Evolutionary conservation across 2,888 invertebrate genomes (phyloP), one percentile per base, ranked within the genome.

Genomic region (Zygothrica quintamaculata): DNA sequence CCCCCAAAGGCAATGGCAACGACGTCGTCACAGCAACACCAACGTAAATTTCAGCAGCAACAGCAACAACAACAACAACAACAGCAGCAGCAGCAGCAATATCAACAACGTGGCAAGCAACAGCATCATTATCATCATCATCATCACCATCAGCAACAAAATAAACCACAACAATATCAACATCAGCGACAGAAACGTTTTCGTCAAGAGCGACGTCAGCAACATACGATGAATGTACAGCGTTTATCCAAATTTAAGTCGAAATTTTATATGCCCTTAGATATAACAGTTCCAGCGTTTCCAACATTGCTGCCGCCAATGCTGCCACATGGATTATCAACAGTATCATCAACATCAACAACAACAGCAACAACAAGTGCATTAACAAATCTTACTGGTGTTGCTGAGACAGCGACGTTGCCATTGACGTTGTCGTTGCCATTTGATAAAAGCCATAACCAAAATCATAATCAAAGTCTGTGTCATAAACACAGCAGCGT

Each of bases 191-290:
- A 66, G 13, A 65, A 60, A 42, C 74, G 66, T 26, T 53, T 57
- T 16, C 74, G 70, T 36, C 78, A 74, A 15, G 67, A 65, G 3
- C 58, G 62, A 43, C 71, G 67, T 7, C 61, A 64, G 8, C 68
- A 53, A 4, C 55, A 51, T 11, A 3, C 60, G 16, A 6, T 33
- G 18, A 42, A 60, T 6, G 47, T 15, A 8, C 55, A 56, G n/a
- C 68, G 68, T 22, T 15, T 68, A 36, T 18, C 68, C 9, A 80
- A 75, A 50, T 60, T 68, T 6, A 80, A 78, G 37, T 51, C 67
- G 7, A 82, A 78, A 53, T 12, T 84, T 12, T 85, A 52, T 52
- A 51, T 84, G 46, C 80, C 80, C 13, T 15, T 80, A 59, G 82
- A 80, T 15, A 80, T 80, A 39, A n/a, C 65, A 31, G 77, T 81